A percentile compares a stretch with the other conserved stretches of the same genome.
Conservation (phyloP, 2,113 vertebrate species). For the Amphilophus citrinellus region DNA sequence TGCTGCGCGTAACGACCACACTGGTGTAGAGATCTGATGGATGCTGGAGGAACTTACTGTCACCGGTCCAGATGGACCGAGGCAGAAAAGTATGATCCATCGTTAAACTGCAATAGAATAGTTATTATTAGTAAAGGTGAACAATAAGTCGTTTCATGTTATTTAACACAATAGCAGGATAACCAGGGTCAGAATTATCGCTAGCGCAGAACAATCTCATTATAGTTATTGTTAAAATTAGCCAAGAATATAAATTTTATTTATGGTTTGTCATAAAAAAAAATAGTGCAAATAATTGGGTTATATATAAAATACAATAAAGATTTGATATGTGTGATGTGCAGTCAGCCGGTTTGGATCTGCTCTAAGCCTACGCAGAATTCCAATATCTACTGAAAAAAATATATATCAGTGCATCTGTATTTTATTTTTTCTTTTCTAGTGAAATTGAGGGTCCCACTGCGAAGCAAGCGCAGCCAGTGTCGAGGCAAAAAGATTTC, state of each 20-base stretch:
- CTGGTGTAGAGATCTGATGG: constrained; percentile 84
- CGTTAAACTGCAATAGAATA: constrained; percentile 58
- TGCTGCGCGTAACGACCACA: constrained; percentile 87
- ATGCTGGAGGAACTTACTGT: constrained; percentile 87
- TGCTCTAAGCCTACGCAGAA: not conserved
- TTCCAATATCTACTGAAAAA: not conserved
- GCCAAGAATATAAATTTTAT: not conserved
- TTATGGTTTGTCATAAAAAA: not conserved
- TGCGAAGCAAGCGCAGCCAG: constrained; percentile 31
- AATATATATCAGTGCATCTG: not conserved
- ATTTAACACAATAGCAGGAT: not conserved
- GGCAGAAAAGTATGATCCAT: constrained; percentile 85
- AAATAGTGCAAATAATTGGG: too few relatives aligned
- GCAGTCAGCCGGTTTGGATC: not conserved
- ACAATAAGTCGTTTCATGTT: not conserved
- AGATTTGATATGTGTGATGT: not conserved
- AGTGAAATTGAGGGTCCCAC: not conserved
- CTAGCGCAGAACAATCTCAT: not conserved
- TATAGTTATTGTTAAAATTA: not conserved
- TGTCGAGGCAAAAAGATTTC: constrained; percentile 56
- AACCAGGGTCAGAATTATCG: not conserved
- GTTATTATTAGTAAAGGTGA: not conserved
- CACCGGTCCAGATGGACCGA: constrained; percentile 85
- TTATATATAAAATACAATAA: not conserved
- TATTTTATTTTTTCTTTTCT: not conserved